A percentile compares a stretch with the other conserved stretches of the same genome.
phyloP scores from a whole-genome alignment of 2,888 invertebrate species.

The Epirrhoe tristata region DNA sequence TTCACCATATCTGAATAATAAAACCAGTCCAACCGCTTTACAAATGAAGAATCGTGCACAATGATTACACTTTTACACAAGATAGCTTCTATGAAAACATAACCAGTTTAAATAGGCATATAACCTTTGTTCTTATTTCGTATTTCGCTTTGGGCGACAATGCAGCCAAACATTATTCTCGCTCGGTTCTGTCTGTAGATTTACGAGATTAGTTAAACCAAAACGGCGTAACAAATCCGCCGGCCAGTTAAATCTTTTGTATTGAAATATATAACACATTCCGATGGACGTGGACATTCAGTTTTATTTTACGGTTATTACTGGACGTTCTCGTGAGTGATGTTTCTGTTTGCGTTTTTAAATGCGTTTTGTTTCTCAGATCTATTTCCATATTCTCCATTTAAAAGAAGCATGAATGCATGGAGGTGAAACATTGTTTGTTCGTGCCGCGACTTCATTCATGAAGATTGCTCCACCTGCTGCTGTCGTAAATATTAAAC shows the following conservation, averaged over 20 bases:
- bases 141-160: constrained; percentile 21
- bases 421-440: constrained; percentile 16
- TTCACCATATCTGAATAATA: constrained; percentile 24
- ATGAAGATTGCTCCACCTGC: constrained; percentile 4
- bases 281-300: constrained; percentile 14
- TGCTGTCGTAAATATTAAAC: neutral
- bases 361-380: constrained; percentile 22
- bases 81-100: constrained; percentile 28
- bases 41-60: constrained; percentile 29
- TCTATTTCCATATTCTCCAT: constrained; percentile 30
- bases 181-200: constrained; percentile 18
- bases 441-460: constrained; percentile 10
- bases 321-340: constrained; percentile 25
- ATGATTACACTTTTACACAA: constrained; percentile 29
- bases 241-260: constrained; percentile 23
- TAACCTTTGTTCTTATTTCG: constrained; percentile 21
- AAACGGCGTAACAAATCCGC: constrained; percentile 20
- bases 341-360: constrained; percentile 20
- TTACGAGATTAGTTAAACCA: constrained; percentile 24
- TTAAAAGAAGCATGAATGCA: constrained; percentile 19
- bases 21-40: constrained; percentile 25
- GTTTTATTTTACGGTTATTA: constrained; percentile 31
- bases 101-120: constrained; percentile 19
- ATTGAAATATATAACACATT: constrained; percentile 30
- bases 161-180: constrained; percentile 23